A percentile compares a stretch with the other conserved stretches of the same genome.
Evolutionary conservation across 2,113 vertebrate species (phyloP).

Genomic region (Cyanistes caeruleus): DNA sequence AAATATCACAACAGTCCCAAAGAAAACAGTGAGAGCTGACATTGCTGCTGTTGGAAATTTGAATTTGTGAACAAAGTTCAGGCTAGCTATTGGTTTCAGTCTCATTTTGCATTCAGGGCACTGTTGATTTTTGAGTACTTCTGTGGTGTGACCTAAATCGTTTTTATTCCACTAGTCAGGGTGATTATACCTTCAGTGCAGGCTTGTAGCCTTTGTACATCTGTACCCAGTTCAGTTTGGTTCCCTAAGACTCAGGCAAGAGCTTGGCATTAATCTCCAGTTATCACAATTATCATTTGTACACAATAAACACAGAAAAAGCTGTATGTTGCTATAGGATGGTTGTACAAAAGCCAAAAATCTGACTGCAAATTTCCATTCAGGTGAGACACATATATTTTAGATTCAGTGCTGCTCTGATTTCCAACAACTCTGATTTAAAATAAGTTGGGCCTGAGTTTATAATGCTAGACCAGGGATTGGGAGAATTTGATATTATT

Average conservation of each 20-base stretch:
- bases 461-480: background rate
- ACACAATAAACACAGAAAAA: background rate
- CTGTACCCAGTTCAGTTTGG: background rate
- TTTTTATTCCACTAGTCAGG: background rate
- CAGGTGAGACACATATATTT: background rate
- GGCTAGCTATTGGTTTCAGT: background rate
- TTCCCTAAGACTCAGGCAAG: background rate
- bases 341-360: background rate
- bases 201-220: background rate
- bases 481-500: background rate
- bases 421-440: background rate
- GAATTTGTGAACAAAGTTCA: constrained; percentile 60
- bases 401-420: background rate
- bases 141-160: background rate
- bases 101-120: constrained; percentile 31
- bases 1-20: constrained; percentile 59
- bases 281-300: background rate
- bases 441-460: background rate
- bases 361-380: background rate
- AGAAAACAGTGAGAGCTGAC: constrained; percentile 49
- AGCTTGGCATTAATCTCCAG: background rate
- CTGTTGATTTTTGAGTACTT: constrained; percentile 12
- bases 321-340: background rate
- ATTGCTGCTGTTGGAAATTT: background rate
- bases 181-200: background rate